phyloP scores from a whole-genome alignment of 2,797 vertebrate species.

The Dromococcyx pavoninus region DNA sequence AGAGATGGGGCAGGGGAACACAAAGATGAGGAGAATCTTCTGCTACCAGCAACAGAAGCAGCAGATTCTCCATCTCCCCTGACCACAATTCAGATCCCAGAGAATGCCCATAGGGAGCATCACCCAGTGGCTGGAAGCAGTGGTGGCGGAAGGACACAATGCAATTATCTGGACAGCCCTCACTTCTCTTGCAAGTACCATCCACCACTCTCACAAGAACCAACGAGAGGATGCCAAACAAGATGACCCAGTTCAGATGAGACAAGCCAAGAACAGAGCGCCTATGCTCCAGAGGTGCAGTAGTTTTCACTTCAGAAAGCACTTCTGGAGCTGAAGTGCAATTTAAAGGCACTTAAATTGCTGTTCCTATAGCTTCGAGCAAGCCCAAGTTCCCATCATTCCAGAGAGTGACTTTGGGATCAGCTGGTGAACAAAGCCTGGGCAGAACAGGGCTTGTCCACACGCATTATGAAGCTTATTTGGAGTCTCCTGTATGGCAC shows the following conservation, averaged over 20 bases:
- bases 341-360: background rate
- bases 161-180: background rate
- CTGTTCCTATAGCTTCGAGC: background rate
- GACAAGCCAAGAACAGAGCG: background rate
- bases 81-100: background rate
- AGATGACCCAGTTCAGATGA: background rate
- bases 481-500: background rate
- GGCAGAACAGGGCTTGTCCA: background rate
- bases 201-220: background rate
- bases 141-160: background rate
- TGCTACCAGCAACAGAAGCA: background rate
- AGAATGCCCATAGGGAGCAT: background rate
- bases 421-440: background rate
- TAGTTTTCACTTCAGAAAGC: background rate
- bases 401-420: background rate
- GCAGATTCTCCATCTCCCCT: fast-evolving
- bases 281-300: background rate
- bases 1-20: background rate
- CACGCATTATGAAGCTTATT: background rate
- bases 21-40: background rate
- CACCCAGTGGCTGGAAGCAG: background rate
- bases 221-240: background rate
- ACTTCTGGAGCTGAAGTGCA: background rate
- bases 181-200: background rate
- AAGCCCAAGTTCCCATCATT: background rate